A percentile compares a stretch with the other conserved stretches of the same genome.
phyloP scores from a whole-genome alignment of 2,113 vertebrate species.

The Gymnocephalus cernua region DNA sequence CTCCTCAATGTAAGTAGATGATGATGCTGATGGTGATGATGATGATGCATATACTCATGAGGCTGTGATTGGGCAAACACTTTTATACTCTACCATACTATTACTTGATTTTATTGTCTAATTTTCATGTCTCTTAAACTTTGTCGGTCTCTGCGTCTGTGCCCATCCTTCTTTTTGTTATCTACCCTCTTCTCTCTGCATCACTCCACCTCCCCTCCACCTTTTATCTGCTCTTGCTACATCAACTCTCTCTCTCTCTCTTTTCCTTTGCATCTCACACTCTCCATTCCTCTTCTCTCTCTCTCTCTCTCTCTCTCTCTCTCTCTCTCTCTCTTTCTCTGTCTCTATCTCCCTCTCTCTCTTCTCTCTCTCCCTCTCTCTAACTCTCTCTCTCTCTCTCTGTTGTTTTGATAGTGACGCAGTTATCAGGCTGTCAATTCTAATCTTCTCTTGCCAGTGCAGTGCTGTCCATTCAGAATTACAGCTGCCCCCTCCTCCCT shows the following conservation, averaged over 20 bases:
- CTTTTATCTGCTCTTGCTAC: conserved; percentile 58
- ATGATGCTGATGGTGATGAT: conserved; percentile 56
- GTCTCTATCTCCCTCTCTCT: conserved; percentile 15
- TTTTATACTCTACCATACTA: conserved; percentile 44
- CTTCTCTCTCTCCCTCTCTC: conserved; percentile 12
- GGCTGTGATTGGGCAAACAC: conserved; percentile 52
- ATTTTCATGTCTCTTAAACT: conserved; percentile 65
- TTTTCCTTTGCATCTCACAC: conserved; percentile 37
- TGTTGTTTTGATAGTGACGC: conserved; percentile 82
- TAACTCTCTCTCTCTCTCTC: conserved; percentile 27
- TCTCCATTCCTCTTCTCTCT: conserved; percentile 19
- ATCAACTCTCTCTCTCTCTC: conserved; percentile 43
- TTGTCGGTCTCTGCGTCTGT: conserved; percentile 3
- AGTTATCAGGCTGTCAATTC: conserved; percentile 84
- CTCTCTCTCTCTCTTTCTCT: conserved; percentile 21
- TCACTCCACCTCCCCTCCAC: conserved; percentile 41
- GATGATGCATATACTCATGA: conserved; percentile 57
- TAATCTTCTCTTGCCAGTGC: conserved; percentile 82
- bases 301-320: conserved; percentile 7
- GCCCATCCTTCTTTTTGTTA: conserved; percentile 42
- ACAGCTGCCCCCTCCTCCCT: conserved; percentile 61
- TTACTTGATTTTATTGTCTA: conserved; percentile 69
- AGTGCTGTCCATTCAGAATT: conserved; percentile 81
- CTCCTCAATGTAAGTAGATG: conserved; percentile 50
- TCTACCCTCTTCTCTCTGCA: conserved; percentile 46